Conservation (phyloP, 2,113 vertebrate genomes). For the Antechinus stuartii region DNA sequence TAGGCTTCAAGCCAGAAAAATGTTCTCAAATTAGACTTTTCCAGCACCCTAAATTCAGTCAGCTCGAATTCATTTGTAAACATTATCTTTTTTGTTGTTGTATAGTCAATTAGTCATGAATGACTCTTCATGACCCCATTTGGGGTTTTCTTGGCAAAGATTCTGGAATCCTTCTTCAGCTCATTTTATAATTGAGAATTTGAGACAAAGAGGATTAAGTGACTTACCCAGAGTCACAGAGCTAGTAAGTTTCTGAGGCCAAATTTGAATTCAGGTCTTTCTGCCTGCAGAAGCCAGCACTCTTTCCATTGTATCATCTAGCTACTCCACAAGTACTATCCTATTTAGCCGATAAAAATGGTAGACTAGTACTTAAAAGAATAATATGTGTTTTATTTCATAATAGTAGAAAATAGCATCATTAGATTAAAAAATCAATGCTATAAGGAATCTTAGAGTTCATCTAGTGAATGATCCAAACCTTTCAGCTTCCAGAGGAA, state of each 20-base stretch:
- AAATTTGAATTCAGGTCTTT: not conserved
- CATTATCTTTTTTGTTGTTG: not conserved
- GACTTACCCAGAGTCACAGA: not conserved
- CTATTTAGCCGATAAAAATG: constrained; percentile 37
- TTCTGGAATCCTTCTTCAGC: not conserved
- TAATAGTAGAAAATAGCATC: not conserved
- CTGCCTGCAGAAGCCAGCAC: not conserved
- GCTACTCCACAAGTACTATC: not conserved
- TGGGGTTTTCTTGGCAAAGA: not conserved
- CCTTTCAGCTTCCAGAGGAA: not conserved
- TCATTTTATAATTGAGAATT: not conserved
- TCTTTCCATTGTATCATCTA: not conserved
- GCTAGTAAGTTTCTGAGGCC: not conserved
- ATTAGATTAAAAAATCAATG: not conserved
- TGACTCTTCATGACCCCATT: not conserved
- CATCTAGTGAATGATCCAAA: not conserved
- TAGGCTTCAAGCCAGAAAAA: not conserved
- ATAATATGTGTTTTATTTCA: constrained; percentile 39
- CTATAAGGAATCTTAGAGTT: not conserved
- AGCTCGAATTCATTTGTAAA: constrained; percentile 46
- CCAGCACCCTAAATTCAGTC: constrained; percentile 47
- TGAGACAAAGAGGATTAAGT: not conserved
- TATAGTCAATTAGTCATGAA: not conserved
- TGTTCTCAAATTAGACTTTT: constrained; percentile 45
- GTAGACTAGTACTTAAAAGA: constrained; percentile 24